Base-by-base conservation (phyloP, 2,113 vertebrate genomes). In the Tauraco erythrolophus region DNA sequence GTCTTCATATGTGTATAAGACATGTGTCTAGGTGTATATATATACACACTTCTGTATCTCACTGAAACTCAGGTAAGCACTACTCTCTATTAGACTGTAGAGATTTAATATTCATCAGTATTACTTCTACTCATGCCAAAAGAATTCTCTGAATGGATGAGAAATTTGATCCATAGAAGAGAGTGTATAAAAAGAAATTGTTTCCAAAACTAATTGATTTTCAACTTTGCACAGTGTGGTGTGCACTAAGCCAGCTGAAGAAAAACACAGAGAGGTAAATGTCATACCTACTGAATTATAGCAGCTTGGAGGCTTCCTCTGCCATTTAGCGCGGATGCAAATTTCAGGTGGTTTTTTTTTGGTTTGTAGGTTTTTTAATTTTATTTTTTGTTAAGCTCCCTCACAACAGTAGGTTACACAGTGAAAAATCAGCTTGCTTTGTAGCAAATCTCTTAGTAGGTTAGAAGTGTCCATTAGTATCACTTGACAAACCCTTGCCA, bases 131-230 rank as follows among this genome's bases (percentile, higher is more conserved):
- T 70, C 28, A 72, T 94, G 77, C 62, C 60, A 92, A 28, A 95
- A 91, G 68, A 95, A 82, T 94, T 87, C 65, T 95, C 86, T 82
- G 65, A 96, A 91, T 25, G 95, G 77, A 80, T 78, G 75, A 95
- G n/a, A 91, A 94, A 82, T 78, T 48, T 24, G 22, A 94, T 85
- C 24, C 39, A 54, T 8, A 15, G 45, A 91, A 84, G 11, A 84
- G 45, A 94, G 68, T 62, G 76, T 65, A 93, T 85, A 89, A 95
- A 91, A 97, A 94, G 8, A 94, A 88, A 12, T 82, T 45, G 39
- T 77, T 76, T 93, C 58, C 27, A 48, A 94, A 94, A 96, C 84
- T 94, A 96, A 96, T 88, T 96, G 88, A 78, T 91, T 97, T 95
- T 92, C 72, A 91, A 19, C 53, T 77, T 97, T 72, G 46, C 46